Evolutionary conservation across 2,113 vertebrate species (phyloP), one percentile per base, ranked within the genome.

Genomic region (Hemiprocne comata): DNA sequence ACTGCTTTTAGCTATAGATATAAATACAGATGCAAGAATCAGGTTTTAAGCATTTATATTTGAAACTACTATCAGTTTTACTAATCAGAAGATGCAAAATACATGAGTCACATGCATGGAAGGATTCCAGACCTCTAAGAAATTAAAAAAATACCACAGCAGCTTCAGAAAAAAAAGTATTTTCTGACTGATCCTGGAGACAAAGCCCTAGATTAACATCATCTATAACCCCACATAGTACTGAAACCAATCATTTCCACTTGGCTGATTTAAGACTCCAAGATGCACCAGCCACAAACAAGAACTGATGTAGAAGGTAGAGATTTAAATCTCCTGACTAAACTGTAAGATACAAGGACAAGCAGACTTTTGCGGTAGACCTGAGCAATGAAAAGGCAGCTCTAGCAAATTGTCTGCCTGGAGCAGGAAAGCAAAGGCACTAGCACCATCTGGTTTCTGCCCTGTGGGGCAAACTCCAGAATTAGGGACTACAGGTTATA

Each of bases 391-490:
- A 85, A 85, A 85, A 6, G 14, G 34, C 40, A 70, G 36, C 36
- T 84, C 23, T 19, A 92, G 50, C 19, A 87, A 72, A 82, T 9
- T 75, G 11, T 21, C 65, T 87, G 44, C 28, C 46, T 50, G 55
- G 7, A 79, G 60, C n/a, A 89, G 60, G 25, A 84, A 65, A 77
- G 17, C 7, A 70, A 77, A 70, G 28, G 18, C 25, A 84, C 42
- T 28, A 1, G 0, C 11, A 9, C 38, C 0, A 0, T 81, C 51
- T 71, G 21, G 6, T 48, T 87, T 86, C 38, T 66, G 31, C 19
- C 11, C 18, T 7, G 17, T 5, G 15, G 26, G 14, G 1, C 0
- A 0, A 83, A 33, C 2, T 9, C 14, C 46, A 70, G 62, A 90
- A 62, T 50, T 70, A 44, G 46, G 24, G 16, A 85, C 9, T 6